Evolutionary conservation across 2,797 vertebrate genomes (phyloP).

Genomic region (Molossus alvarezi): DNA sequence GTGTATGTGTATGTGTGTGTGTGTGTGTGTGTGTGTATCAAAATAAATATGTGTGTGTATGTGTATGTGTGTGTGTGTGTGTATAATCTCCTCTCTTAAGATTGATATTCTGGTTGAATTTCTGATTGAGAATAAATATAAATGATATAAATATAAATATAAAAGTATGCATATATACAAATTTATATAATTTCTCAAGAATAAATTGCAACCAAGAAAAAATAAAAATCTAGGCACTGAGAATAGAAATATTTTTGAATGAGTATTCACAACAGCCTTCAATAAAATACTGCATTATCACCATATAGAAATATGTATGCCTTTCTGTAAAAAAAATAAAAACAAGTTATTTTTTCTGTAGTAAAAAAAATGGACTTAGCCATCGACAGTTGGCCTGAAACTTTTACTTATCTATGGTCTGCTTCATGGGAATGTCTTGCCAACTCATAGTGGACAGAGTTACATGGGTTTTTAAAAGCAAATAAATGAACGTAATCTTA

Average conservation of each 20-base stretch:
- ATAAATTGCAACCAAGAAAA: neutral
- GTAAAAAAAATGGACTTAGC: constrained; percentile 33
- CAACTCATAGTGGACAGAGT: constrained; percentile 61
- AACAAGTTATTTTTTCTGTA: neutral
- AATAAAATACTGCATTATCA: constrained; percentile 7
- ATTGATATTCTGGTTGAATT: neutral
- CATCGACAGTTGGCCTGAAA: constrained; percentile 50
- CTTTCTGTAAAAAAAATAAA: constrained; percentile 49
- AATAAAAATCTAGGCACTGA: neutral
- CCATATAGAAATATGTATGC: neutral
- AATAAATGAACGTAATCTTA: constrained; percentile 80
- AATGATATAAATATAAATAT: neutral
- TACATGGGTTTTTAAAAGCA: constrained; percentile 72
- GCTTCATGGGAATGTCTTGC: constrained; percentile 47
- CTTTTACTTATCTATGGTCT: constrained; percentile 71
- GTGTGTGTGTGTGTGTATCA: neutral
- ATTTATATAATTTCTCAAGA: neutral
- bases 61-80: neutral
- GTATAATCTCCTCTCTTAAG: neutral
- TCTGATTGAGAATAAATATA: neutral
- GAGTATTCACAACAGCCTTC: neutral
- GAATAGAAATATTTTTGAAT: constrained; percentile 38
- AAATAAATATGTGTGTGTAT: no score
- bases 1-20: no score
- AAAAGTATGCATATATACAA: neutral